These are phyloP conservation scores for Silurus lanzhouensis DNA, from an alignment of 2,797 vertebrate genomes.

Conservation along the genomic window DNA sequence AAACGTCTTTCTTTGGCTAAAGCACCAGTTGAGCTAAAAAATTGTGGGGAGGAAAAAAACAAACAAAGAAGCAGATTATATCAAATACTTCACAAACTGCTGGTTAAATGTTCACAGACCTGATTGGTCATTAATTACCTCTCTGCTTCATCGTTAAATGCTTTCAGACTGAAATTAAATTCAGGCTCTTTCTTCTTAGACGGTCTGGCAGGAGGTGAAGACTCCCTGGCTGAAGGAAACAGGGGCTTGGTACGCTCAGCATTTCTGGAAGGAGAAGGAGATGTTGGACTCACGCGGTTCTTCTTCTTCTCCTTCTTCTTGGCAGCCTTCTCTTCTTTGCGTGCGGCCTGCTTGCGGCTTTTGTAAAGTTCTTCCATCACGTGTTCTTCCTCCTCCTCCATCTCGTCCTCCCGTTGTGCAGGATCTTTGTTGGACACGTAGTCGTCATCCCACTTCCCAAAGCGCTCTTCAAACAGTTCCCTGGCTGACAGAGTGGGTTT, in stretches of 20 bases:
- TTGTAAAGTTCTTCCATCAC: slow-evolving; percentile 85
- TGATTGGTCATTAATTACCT: slow-evolving; percentile 68
- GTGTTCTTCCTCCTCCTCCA: slow-evolving; percentile 78
- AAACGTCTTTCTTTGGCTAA: slow-evolving; percentile 86
- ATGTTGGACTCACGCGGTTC: slow-evolving; percentile 82
- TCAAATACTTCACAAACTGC: not conserved
- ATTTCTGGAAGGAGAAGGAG: slow-evolving; percentile 72
- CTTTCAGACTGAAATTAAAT: slow-evolving; percentile 86
- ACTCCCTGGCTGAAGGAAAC: slow-evolving; percentile 76
- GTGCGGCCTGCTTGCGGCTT: slow-evolving; percentile 86
- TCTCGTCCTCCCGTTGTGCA: slow-evolving; percentile 78
- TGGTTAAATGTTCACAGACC: not conserved
- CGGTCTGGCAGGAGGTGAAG: slow-evolving; percentile 68
- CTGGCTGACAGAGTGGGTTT: slow-evolving; percentile 77
- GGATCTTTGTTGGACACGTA: slow-evolving; percentile 85
- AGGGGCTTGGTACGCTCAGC: slow-evolving; percentile 78
- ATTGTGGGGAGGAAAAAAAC: slow-evolving; percentile 26
- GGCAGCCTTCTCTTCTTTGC: slow-evolving; percentile 83
- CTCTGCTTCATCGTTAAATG: slow-evolving; percentile 82
- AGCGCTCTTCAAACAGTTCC: slow-evolving; percentile 79
- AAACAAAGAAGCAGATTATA: not conserved
- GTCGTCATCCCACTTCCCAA: slow-evolving; percentile 89
- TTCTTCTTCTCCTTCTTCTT: slow-evolving; percentile 80
- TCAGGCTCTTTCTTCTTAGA: slow-evolving; percentile 85
- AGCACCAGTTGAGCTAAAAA: slow-evolving; percentile 78